A percentile compares a stretch with the other conserved stretches of the same genome.
Conservation (phyloP, 2,888 invertebrate species). For the Polylopha cassiicola region DNA sequence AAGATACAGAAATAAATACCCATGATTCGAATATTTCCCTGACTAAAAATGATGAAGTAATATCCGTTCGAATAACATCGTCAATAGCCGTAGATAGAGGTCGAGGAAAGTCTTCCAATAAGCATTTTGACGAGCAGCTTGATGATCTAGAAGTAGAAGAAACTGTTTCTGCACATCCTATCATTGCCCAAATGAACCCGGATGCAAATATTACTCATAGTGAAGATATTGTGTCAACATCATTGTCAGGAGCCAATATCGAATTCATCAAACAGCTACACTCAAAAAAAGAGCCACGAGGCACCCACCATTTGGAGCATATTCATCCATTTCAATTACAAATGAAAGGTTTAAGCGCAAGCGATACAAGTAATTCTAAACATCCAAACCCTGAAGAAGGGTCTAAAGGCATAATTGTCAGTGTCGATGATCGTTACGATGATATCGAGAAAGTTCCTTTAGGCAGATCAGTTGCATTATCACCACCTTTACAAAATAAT, state of each 20-base stretch:
- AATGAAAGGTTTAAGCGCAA: slow-evolving; percentile 60
- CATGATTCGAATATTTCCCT: slow-evolving; percentile 34
- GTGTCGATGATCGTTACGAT: slow-evolving; percentile 12
- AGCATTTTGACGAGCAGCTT: slow-evolving; percentile 23
- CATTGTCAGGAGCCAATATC: slow-evolving; percentile 66
- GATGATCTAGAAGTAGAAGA: slow-evolving; percentile 18
- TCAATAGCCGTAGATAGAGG: slow-evolving; percentile 77
- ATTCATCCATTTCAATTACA: slow-evolving; percentile 69
- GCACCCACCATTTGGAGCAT: slow-evolving; percentile 41
- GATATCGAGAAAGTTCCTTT: slow-evolving; percentile 21
- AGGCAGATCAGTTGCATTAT: slow-evolving; percentile 30
- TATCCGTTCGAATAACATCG: slow-evolving; percentile 78
- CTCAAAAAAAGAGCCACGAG: slow-evolving; percentile 59
- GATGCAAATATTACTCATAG: slow-evolving; percentile 35
- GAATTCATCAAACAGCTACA: slow-evolving; percentile 69
- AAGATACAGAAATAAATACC: slow-evolving; percentile 29
- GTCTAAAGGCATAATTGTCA: slow-evolving; percentile 9
- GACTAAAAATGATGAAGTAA: slow-evolving; percentile 60
- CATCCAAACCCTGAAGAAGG: slow-evolving; percentile 33
- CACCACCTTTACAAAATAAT: slow-evolving; percentile 47
- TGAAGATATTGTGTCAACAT: slow-evolving; percentile 53
- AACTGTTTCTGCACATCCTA: slow-evolving; percentile 22
- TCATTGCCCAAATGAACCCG: slow-evolving; percentile 13
- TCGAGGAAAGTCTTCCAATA: slow-evolving; percentile 35
- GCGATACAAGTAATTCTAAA: slow-evolving; percentile 15